Percentiles rank a stretch among this genome's conserved stretches.
These are phyloP conservation scores for Chionoecetes opilio DNA, from an alignment of 1,140 invertebrate genomes.

Conservation along the genomic window DNA sequence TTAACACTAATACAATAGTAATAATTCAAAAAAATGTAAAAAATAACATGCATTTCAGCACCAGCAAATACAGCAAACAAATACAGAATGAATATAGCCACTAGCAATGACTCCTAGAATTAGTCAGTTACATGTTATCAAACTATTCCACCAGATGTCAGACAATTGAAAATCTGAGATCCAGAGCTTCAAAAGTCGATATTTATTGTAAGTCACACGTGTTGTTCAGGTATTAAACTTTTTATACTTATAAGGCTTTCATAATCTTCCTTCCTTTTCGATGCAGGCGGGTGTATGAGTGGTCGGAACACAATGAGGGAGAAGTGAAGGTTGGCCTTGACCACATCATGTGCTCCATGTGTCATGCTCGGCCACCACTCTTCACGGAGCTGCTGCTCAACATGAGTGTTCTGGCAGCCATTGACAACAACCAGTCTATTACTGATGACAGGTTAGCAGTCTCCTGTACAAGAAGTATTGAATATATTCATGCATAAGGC, in stretches of 20 bases:
- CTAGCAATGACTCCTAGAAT: too few species aligned
- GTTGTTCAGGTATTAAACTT: too few species aligned
- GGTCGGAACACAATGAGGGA: conserved; percentile 88
- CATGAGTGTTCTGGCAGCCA: conserved; percentile 87
- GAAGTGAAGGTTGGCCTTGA: conserved; percentile 91
- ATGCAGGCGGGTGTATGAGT: conserved; percentile 88
- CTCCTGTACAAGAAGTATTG: background rate
- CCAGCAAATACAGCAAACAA: too few species aligned
- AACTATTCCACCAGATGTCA: too few species aligned
- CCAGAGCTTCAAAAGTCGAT: too few species aligned
- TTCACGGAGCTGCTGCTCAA: conserved; percentile 87
- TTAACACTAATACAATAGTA: too few species aligned
- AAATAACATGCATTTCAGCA: too few species aligned
- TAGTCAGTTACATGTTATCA: too few species aligned
- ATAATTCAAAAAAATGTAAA: too few species aligned
- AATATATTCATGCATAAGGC: background rate
- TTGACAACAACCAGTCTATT: conserved; percentile 85
- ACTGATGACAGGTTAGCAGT: conserved; percentile 85
- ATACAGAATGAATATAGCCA: too few species aligned
- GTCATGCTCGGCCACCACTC: conserved; percentile 90
- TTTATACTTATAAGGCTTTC: conserved; percentile 31
- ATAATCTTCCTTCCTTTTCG: conserved; percentile 23
- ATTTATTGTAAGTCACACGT: too few species aligned
- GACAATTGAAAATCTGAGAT: too few species aligned
- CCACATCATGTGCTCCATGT: conserved; percentile 92